These are phyloP conservation scores for Hyperoodon ampullatus DNA, from an alignment of 2,113 vertebrate genomes.

Conservation along the genomic window DNA sequence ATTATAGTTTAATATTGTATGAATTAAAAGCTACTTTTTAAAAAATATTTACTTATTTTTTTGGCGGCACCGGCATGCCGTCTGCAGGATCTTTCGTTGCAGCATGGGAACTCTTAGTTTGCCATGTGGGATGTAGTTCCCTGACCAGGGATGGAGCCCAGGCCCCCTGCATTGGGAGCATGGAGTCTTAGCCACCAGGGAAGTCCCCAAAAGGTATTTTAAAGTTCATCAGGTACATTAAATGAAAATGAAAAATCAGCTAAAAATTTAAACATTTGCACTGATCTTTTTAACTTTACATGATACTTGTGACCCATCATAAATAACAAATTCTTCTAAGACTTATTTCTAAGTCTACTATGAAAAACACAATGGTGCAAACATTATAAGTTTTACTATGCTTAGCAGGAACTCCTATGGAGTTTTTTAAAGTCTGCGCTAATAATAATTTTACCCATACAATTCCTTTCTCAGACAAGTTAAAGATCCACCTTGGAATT, in stretches of 20 bases:
- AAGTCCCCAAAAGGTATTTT: background rate
- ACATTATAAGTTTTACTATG: background rate
- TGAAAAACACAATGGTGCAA: background rate
- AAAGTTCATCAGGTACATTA: background rate
- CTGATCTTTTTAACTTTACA: background rate
- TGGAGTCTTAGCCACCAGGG: too few relatives aligned
- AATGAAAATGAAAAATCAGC: slow-evolving; percentile 23
- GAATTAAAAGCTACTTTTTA: background rate
- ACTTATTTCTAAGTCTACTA: background rate
- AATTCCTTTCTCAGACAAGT: slow-evolving; percentile 46
- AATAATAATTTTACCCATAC: background rate
- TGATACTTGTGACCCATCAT: background rate
- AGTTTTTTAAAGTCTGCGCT: background rate
- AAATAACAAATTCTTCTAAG: background rate
- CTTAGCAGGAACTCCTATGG: background rate
- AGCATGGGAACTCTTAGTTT: too few relatives aligned
- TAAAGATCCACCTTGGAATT: background rate
- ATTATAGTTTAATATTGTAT: background rate
- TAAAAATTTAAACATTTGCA: slow-evolving; percentile 31
- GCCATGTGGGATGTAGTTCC: too few relatives aligned
- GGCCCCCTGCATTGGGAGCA: too few relatives aligned
- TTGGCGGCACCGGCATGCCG: too few relatives aligned
- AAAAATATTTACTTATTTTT: too few relatives aligned
- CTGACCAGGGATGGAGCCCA: too few relatives aligned
- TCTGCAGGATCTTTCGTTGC: too few relatives aligned